Evolutionary conservation across 2,888 invertebrate species (phyloP).

Genomic region (Dinocampus coccinellae): DNA sequence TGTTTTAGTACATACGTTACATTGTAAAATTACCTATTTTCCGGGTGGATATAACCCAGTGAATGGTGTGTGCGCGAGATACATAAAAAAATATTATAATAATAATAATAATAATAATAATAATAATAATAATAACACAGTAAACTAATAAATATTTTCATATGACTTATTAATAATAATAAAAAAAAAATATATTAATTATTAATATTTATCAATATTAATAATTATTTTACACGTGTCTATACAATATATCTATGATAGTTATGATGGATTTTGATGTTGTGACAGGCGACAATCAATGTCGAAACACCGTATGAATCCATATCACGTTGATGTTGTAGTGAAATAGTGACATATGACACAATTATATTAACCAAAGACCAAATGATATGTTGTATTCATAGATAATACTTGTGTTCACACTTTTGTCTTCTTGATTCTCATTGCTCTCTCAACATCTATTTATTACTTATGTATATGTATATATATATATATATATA

Average conservation of each 20-base stretch:
- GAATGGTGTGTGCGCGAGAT: background rate
- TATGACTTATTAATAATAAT: too few species aligned
- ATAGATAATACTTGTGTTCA: background rate
- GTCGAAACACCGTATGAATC: background rate
- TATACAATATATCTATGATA: too few species aligned
- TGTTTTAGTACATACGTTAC: constrained; percentile 4
- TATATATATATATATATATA: background rate
- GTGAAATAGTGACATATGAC: background rate
- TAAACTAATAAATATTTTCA: too few species aligned
- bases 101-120: too few species aligned
- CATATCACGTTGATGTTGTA: background rate
- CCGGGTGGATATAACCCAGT: background rate
- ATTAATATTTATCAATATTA: too few species aligned
- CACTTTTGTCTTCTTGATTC: background rate
- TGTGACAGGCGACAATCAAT: too few species aligned
- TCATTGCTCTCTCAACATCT: background rate
- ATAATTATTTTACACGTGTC: too few species aligned
- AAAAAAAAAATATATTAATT: too few species aligned
- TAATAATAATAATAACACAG: too few species aligned
- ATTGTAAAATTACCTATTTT: constrained; percentile 4
- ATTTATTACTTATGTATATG: background rate
- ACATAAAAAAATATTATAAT: background rate
- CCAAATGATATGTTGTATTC: background rate
- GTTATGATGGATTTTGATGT: too few species aligned
- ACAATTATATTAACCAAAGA: background rate